Conservation (phyloP, 2,797 vertebrate species). For the Microtus californicus region DNA sequence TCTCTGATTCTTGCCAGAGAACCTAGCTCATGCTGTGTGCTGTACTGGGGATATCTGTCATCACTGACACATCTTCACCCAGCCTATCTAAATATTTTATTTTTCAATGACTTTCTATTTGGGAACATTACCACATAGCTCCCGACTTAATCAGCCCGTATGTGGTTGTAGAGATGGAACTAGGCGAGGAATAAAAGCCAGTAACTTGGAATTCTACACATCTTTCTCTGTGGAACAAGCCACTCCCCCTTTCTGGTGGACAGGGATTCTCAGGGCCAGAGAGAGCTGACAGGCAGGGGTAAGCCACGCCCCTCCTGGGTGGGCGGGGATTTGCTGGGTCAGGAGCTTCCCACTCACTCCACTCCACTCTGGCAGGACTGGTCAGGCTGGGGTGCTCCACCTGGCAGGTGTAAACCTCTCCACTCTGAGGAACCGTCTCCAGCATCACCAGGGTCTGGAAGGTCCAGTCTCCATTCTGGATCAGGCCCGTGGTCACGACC, state of each 20-base stretch:
- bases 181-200: not conserved
- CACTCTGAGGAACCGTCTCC: constrained; percentile 56
- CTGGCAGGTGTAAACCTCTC: constrained; percentile 69
- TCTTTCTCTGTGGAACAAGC: not conserved
- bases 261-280: rapidly evolving
- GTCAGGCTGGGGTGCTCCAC: constrained; percentile 51
- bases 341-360: constrained; percentile 54
- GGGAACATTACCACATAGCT: not conserved
- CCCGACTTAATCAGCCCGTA: not conserved
- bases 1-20: not conserved
- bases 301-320: rapidly evolving
- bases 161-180: not conserved
- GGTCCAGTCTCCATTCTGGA: constrained; percentile 63
- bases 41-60: not conserved
- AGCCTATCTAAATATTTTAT: not conserved
- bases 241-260: rapidly evolving
- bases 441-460: constrained; percentile 75
- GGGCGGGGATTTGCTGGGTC: rapidly evolving
- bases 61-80: no score
- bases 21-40: not conserved
- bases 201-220: not conserved
- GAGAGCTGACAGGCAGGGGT: no score
- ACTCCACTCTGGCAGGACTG: not conserved
- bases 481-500: constrained; percentile 40
- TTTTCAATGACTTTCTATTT: not conserved